Conservation (phyloP, 1,140 invertebrate genomes). For the Hylyphantes graminicola region DNA sequence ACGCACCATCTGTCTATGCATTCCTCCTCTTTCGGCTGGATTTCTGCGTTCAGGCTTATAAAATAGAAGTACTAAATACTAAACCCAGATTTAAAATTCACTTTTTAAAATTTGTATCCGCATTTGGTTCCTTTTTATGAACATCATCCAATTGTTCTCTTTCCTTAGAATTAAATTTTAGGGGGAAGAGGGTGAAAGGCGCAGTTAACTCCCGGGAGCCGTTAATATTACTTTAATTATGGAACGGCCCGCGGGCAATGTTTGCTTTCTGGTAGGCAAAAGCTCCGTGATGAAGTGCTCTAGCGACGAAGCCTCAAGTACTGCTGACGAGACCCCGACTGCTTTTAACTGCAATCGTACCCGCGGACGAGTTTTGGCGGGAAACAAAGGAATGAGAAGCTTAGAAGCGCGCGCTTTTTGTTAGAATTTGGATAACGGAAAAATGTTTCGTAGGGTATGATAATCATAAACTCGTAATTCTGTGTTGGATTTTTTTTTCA, state of each 20-base stretch:
- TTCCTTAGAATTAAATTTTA: constrained; percentile 54
- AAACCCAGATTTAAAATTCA: too few relatives aligned
- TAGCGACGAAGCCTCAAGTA: constrained; percentile 56
- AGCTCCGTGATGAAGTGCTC: constrained; percentile 52
- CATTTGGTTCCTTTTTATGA: too few relatives aligned
- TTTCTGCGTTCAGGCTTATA: too few relatives aligned
- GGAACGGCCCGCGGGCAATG: constrained; percentile 50
- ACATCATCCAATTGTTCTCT: constrained; percentile 35
- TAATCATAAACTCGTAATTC: constrained; percentile 40
- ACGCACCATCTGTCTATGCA: too few relatives aligned
- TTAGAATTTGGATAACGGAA: constrained; percentile 33
- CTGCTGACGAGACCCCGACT: constrained; percentile 49
- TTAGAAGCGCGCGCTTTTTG: constrained; percentile 37
- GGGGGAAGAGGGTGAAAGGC: constrained; percentile 40
- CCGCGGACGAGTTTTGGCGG: constrained; percentile 31
- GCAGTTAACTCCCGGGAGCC: constrained; percentile 53
- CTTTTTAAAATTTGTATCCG: too few relatives aligned
- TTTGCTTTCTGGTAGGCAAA: constrained; percentile 55
- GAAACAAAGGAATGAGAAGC: constrained; percentile 48
- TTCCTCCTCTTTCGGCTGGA: too few relatives aligned
- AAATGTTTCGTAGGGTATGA: background rate
- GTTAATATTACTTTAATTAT: constrained; percentile 61
- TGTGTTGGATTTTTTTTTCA: constrained; percentile 4
- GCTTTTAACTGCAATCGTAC: constrained; percentile 58
- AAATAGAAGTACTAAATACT: too few relatives aligned